A percentile compares a stretch with the other conserved stretches of the same genome.
Conservation (phyloP, 2,888 invertebrate genomes). For the Herminia tarsipennalis region DNA sequence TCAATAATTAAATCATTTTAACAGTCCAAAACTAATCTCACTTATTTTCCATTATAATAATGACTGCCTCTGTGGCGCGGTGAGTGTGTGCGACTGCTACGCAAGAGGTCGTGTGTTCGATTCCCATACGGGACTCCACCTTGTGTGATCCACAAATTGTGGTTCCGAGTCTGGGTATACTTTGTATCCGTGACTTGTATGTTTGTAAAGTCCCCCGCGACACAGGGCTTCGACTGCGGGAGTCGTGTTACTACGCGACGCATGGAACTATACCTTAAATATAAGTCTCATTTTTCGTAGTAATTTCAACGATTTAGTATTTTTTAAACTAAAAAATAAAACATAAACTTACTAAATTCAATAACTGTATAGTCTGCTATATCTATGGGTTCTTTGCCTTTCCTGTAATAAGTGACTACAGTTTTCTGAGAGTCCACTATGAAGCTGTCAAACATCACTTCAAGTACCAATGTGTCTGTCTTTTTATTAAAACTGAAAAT, state of each 20-base stretch:
- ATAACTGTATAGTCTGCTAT: slow-evolving; percentile 12
- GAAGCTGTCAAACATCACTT: slow-evolving; percentile 19
- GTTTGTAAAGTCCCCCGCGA: too few species aligned
- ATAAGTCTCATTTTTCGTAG: background rate
- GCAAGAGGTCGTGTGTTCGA: too few species aligned
- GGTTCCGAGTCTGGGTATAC: too few species aligned
- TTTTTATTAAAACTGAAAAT: slow-evolving; percentile 29
- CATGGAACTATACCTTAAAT: slow-evolving; percentile 28
- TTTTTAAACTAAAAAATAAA: background rate
- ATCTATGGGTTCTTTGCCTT: slow-evolving; percentile 25
- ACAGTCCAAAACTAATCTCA: too few species aligned
- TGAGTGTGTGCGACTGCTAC: too few species aligned
- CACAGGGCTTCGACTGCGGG: background rate
- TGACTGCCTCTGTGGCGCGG: too few species aligned
- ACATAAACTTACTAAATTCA: slow-evolving; percentile 20
- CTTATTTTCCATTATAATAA: too few species aligned
- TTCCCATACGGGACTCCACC: too few species aligned
- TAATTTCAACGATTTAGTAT: too few species aligned
- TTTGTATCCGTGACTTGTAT: too few species aligned
- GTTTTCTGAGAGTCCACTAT: slow-evolving; percentile 11
- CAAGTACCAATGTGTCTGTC: slow-evolving; percentile 28
- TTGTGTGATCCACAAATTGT: too few species aligned
- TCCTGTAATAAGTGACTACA: slow-evolving; percentile 15
- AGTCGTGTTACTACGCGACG: background rate
- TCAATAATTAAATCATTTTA: too few species aligned